Base-by-base conservation (phyloP, 2,113 vertebrate species). In the Pseudolaguvia tuberculata region DNA sequence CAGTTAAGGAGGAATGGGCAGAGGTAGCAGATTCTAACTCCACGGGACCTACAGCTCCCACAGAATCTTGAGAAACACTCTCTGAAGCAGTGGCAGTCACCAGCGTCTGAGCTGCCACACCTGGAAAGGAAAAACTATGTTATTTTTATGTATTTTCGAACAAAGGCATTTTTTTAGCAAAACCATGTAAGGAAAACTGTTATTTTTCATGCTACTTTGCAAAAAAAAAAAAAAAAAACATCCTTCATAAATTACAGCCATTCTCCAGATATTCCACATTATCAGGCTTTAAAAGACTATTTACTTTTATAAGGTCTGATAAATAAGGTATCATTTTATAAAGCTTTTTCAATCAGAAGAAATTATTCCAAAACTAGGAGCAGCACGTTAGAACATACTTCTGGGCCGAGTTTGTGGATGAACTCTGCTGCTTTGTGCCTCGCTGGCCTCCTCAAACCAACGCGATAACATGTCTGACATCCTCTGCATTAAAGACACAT, bases 381-480 rank as follows among this genome's bases (percentile, higher is more conserved):
- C 20, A 72, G n/a, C 14, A 8, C 23, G 15, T n/a, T 9, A 13
- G 13, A 74, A 15, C 70, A 87, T 84, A 98, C 95, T 95, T 93
- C 93, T 87, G 69, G 95, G 89, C 8, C 92, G 90, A 2, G 93
- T 84, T 83, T 94, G 91, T 76, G 93, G 93, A 31, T 94, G 91
- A 70, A 94, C 92, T 90, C 96, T 90, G 84, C 87, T 95, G 89
- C 91, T 92, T 83, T 98, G 97, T 51, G 95, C 94, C 66, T 98
- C 96, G 25, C 95, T 99, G 80, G 97, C 96, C 87, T 99, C 97
- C 85, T 99, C 96, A 80, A 99, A 99, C 97, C 97, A 99, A 31
- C 97, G 90, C 12, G 96, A 99, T 74, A 99, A 86, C 95, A 99
- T 98, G 82, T 99, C 96, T 0, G 97, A 99, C 97, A 99, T 99